Evolutionary conservation across 2,113 vertebrate genomes (phyloP).

Genomic region (Cryptomyrus ogoouensis): DNA sequence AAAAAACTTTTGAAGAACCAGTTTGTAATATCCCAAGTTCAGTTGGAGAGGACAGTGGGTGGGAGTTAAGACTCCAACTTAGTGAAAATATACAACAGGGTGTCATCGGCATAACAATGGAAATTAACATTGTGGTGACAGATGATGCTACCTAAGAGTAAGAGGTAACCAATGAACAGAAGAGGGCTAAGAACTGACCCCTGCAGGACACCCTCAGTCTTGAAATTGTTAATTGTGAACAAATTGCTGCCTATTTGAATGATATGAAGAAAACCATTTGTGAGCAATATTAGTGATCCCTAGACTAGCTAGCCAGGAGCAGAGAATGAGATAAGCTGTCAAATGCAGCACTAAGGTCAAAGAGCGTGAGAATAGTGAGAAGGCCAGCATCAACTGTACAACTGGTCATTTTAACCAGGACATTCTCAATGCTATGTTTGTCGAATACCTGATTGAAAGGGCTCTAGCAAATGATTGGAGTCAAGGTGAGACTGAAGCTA

Average conservation of each 20-base stretch:
- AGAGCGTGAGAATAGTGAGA: not conserved
- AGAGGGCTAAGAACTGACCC: not conserved
- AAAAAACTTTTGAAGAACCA: too few species aligned
- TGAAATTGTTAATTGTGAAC: not conserved
- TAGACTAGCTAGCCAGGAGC: not conserved
- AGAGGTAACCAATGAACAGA: not conserved
- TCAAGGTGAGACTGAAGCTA: not conserved
- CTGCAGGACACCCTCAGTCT: not conserved
- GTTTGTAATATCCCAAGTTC: too few species aligned
- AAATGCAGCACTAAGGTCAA: not conserved
- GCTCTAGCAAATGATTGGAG: not conserved
- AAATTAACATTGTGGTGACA: too few species aligned
- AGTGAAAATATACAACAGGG: too few species aligned
- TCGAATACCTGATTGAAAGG: not conserved
- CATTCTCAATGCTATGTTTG: not conserved
- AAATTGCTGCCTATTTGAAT: too few species aligned
- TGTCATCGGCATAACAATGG: too few species aligned
- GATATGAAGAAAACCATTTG: not conserved
- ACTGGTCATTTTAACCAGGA: not conserved
- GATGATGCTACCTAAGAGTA: too few species aligned
- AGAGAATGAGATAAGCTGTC: not conserved
- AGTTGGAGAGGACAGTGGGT: too few species aligned
- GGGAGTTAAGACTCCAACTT: too few species aligned
- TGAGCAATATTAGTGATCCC: not conserved
- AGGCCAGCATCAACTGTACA: not conserved